Evolutionary conservation across 2,113 vertebrate species (phyloP), one percentile per base, ranked within the genome.

Genomic region (Oryzias melastigma): DNA sequence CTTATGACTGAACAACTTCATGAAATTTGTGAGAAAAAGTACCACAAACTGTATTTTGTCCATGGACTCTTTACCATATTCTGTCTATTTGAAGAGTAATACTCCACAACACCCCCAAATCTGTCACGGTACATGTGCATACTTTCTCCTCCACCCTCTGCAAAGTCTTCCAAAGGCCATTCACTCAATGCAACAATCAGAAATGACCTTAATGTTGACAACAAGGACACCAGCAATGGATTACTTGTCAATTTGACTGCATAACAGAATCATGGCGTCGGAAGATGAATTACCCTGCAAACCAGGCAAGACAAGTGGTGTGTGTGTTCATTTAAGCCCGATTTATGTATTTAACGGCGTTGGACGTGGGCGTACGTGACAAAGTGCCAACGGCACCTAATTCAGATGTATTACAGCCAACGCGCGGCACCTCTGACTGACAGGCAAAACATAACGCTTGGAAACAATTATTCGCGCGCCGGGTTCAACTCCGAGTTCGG

Each of bases 171-270:
- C 77, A 71, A 57, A 84, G 75, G 76, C 86, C 75, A 78, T 71
- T 89, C 85, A 69, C 78, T 85, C 83, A 56, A 65, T 75, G 78
- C 68, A 58, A 82, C 85, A 85, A 89, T 90, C 88, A 85, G 70
- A 89, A 82, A 79, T 80, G 90, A 90, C 90, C 91, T 91, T 86
- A 91, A 87, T 82, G 89, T 85, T 85, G 88, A 90, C 84, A 88
- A 88, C 90, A 91, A 93, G 91, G 91, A 91, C 88, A 76, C 77
- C 73, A 74, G 88, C 88, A 81, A 91, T 90, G 85, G 89, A 93
- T 92, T 91, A 90, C 88, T 83, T 84, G 88, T 91, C 90, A 91
- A 89, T 93, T 90, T 87, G 88, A 88, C 90, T 85, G 90, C 87
- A 85, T 91, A 91, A 91, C 87, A 80, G 80, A 91, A 91, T 91